Percentiles rank a stretch among this genome's conserved stretches.
phyloP scores from a whole-genome alignment of 1,140 invertebrate species.

The Drosophila tani region DNA sequence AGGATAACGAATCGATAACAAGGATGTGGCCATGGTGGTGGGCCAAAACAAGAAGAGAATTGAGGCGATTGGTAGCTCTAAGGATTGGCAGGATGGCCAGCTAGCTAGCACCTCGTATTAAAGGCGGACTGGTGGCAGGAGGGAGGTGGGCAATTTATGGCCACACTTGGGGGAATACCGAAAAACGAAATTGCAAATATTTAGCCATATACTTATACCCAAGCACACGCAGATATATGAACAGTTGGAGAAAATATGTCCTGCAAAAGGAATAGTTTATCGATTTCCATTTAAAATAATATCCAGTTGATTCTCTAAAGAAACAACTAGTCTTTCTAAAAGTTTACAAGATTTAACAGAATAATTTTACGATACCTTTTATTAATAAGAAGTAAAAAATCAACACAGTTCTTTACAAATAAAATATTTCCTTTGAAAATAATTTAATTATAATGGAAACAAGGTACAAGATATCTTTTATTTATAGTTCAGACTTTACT shows the following conservation, averaged over 20 bases:
- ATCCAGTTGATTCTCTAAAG: too few relatives aligned
- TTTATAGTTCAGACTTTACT: too few relatives aligned
- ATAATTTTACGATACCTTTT: background rate
- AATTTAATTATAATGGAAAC: too few relatives aligned
- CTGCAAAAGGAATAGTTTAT: too few relatives aligned
- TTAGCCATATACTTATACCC: slow-evolving; percentile 40
- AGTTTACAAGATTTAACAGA: background rate
- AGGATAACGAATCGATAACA: slow-evolving; percentile 45
- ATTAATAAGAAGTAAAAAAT: too few relatives aligned
- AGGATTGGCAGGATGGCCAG: slow-evolving; percentile 13
- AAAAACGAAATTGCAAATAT: slow-evolving; percentile 76
- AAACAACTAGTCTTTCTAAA: background rate
- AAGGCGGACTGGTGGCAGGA: background rate
- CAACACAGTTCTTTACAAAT: too few relatives aligned
- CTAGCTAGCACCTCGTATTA: slow-evolving; percentile 41
- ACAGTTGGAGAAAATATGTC: slow-evolving; percentile 13
- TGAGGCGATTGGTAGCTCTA: slow-evolving; percentile 1
- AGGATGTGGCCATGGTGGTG: background rate
- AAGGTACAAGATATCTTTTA: too few relatives aligned
- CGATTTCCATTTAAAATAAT: too few relatives aligned
- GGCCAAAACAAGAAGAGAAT: background rate
- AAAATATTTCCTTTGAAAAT: too few relatives aligned
- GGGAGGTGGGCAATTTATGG: slow-evolving; percentile 60
- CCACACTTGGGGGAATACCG: slow-evolving; percentile 62
- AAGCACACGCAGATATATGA: slow-evolving; percentile 6